phyloP scores from a whole-genome alignment of 2,797 vertebrate genomes.

The Rhinoraja longicauda region DNA sequence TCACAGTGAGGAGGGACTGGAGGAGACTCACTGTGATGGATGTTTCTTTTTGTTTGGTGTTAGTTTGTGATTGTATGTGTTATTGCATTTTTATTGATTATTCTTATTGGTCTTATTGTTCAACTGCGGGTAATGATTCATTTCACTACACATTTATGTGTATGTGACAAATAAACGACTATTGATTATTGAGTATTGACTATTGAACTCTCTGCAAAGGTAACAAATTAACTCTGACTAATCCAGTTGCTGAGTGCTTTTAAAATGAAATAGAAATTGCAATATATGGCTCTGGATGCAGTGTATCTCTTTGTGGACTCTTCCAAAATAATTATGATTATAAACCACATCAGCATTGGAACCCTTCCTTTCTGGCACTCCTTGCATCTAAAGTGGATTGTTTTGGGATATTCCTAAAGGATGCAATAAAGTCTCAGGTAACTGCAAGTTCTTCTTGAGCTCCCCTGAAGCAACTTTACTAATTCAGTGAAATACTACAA shows the following conservation, averaged over 20 bases:
- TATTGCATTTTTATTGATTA: no score
- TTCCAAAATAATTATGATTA: neutral
- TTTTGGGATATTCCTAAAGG: neutral
- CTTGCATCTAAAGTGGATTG: neutral
- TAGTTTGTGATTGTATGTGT: no score
- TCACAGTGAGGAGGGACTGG: no score
- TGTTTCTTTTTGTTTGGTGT: no score
- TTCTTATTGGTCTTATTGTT: no score
- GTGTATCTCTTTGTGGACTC: neutral
- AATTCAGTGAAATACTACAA: neutral
- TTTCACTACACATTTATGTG: no score
- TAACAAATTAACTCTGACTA: neutral
- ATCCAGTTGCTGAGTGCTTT: neutral
- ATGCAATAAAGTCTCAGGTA: neutral
- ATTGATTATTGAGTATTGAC: no score
- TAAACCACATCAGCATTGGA: neutral
- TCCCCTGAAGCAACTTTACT: neutral
- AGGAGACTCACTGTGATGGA: no score
- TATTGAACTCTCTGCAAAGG: neutral
- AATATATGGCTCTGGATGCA: neutral
- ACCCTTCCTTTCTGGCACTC: neutral
- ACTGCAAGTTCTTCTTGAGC: neutral
- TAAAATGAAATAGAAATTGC: neutral
- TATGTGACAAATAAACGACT: no score
- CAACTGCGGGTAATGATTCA: no score